Evolutionary conservation across 2,797 vertebrate species (phyloP), one percentile per base, ranked within the genome.

Genomic region (Eidolon dupreanum): DNA sequence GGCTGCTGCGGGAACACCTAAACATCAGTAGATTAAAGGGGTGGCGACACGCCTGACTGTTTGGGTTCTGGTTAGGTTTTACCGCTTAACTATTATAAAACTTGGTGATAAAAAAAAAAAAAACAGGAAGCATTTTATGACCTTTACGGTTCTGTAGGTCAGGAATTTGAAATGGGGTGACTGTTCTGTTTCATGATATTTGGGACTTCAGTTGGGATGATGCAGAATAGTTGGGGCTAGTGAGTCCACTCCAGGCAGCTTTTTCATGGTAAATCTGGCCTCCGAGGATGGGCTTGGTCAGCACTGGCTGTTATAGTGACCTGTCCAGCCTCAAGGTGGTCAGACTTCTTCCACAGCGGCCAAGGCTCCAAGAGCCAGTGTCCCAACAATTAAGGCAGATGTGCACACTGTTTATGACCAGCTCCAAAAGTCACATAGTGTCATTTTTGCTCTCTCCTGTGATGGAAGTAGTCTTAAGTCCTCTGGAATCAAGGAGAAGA

Each of bases 281-380:
- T 19, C 26, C 19, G 17, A 91, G 51, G 38, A 10, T 3, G 28
- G 43, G 41, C 38, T 74, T 1, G 2, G 65, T 36, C 1, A 24
- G 63, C 33, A 26, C 43, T 55, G 43, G 19, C 4, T 85, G 3
- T 17, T 36, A 33, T 1, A 43, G 20, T 6, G 6, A 41, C 13
- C 46, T 19, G 8, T 38, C n/a, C 3, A 7, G 7, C 12, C 5
- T 22, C 0, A 0, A 6, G 36, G 28, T 28, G 49, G 15, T 49
- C n/a, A 11, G 4, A 49, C 57, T 55, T 95, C 9, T 33, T 41
- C 43, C 20, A 16, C 6, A 11, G 31, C 3, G 24, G 36, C 63
- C 65, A 8, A 36, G n/a, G 8, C 12, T 24, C 84, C 17, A 3
- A 24, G 53, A 63, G 51, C 9, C 5, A 9, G 46, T 33, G 38